Evolutionary conservation across 1,140 invertebrate species (phyloP).

Genomic region (Sesamia nonagrioides): DNA sequence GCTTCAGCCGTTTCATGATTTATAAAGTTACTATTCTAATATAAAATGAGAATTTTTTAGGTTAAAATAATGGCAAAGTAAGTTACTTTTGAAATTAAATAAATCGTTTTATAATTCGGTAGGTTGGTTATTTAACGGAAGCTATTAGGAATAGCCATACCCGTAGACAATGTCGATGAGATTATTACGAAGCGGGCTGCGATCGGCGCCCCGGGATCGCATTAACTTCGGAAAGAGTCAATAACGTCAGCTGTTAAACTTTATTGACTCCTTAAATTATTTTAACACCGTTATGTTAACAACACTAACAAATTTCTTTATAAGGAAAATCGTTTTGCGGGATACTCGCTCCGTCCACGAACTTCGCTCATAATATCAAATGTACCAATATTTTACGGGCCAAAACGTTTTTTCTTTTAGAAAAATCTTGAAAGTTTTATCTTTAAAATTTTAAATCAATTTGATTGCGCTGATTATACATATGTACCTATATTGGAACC

Average conservation of each 20-base stretch:
- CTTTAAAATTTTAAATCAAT: conserved; percentile 50
- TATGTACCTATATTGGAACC: conserved; percentile 28
- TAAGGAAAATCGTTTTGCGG: conserved; percentile 68
- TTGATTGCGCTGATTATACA: conserved; percentile 48
- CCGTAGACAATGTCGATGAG: conserved; percentile 65
- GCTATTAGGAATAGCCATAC: conserved; percentile 65
- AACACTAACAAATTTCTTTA: conserved; percentile 77
- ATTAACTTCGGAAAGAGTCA: conserved; percentile 74
- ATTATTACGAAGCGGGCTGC: conserved; percentile 67
- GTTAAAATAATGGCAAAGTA: conserved; percentile 8
- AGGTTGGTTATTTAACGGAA: conserved; percentile 54
- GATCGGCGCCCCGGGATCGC: conserved; percentile 68
- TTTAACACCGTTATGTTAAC: conserved; percentile 78
- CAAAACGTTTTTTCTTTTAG: conserved; percentile 46
- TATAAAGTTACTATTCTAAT: too few species aligned
- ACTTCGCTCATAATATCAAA: conserved; percentile 69
- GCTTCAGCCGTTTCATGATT: too few species aligned
- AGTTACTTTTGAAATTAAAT: conserved; percentile 11
- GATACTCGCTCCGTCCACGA: conserved; percentile 44
- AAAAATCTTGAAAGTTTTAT: conserved; percentile 52
- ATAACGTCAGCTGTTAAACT: conserved; percentile 78
- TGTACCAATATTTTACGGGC: conserved; percentile 61
- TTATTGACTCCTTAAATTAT: conserved; percentile 82
- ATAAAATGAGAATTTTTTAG: too few species aligned
- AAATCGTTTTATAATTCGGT: conserved; percentile 38